Base-by-base conservation (phyloP, 2,888 invertebrate species). In the Noctua comes region DNA sequence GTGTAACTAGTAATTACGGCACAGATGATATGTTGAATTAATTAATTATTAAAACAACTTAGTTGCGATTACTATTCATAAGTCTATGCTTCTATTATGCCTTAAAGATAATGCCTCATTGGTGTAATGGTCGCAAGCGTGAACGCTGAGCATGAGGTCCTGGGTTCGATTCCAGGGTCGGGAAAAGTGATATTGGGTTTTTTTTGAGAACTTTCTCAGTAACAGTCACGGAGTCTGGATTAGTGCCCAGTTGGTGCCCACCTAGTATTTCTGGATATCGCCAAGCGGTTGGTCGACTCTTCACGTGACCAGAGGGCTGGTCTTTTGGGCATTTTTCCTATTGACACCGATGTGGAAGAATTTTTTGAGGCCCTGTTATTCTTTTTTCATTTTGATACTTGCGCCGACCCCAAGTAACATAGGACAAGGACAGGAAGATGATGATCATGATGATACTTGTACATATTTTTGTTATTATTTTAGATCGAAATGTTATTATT, bases 1-100 rank as follows among this genome's bases (percentile, higher is more conserved):
- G 51, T 65, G 7, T 71, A 36, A 48, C 70, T 46, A 21, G 64
- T 68, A 59, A 74, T 80, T 74, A 80, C 73, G 81, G 62, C 31
- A 36, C 8, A 36, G 36, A 68, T 71, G 68, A 74, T 82, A 66
- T 68, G 57, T 24, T 43, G 5, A 64, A 74, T 84, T 87, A 85
- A 89, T 88, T 82, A 68, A 72, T 77, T 43, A 83, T 46, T 24
- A 36, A 6, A 59, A 79, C 27, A 54, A 27, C 43, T 79, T 72
- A 68, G 18, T 43, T 16, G n/a, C n/a, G 18, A 57, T 65, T 27
- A 31, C 2, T 59, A 68, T 57, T 73, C 31, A 43, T 27, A 51
- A 65, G 27, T n/a, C 1, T 40, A 18, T 68, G 31, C 21, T 65
- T 36, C 64, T 36, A 4, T 21, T 64, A 18, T 62, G 16, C 24